Evolutionary conservation across 2,113 vertebrate genomes (phyloP).

Genomic region (Myiopsitta monachus): DNA sequence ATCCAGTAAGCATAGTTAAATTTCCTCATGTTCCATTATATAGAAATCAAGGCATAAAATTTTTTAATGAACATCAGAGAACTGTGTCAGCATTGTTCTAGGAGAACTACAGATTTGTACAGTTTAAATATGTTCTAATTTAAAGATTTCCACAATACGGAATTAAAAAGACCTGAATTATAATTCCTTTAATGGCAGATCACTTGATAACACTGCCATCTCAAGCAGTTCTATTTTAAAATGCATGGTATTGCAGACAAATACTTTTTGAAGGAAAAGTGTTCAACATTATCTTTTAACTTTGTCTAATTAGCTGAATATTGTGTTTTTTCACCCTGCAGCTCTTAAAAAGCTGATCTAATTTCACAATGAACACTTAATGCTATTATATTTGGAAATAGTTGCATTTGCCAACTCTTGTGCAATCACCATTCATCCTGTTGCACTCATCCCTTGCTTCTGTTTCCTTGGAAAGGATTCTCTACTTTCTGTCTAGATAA

Average conservation of each 20-base stretch:
- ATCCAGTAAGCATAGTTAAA: neutral
- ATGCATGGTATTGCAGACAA: conserved; percentile 61
- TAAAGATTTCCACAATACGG: conserved; percentile 67
- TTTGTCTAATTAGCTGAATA: conserved; percentile 70
- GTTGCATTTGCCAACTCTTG: conserved; percentile 50
- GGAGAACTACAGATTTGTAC: conserved; percentile 57
- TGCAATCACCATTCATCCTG: conserved; percentile 17
- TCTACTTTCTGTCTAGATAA: conserved; percentile 29
- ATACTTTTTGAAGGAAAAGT: conserved; percentile 60
- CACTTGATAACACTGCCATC: conserved; percentile 56
- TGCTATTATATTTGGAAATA: conserved; percentile 60
- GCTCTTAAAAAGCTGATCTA: conserved; percentile 61
- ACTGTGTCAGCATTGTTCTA: conserved; percentile 69
- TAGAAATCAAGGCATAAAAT: conserved; percentile 62
- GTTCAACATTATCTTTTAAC: conserved; percentile 69
- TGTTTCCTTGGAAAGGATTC: conserved; percentile 1
- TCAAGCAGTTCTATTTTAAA: conserved; percentile 61
- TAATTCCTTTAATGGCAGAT: conserved; percentile 68
- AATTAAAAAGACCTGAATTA: conserved; percentile 70
- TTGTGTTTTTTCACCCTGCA: conserved; percentile 59
- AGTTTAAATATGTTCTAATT: conserved; percentile 64
- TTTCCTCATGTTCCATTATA: conserved; percentile 34
- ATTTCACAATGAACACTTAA: conserved; percentile 66
- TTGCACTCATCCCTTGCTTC: neutral
- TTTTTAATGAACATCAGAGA: conserved; percentile 66